These are phyloP conservation scores for Anoplius nigerrimus DNA, from an alignment of 2,888 invertebrate genomes.

Conservation along the genomic window DNA sequence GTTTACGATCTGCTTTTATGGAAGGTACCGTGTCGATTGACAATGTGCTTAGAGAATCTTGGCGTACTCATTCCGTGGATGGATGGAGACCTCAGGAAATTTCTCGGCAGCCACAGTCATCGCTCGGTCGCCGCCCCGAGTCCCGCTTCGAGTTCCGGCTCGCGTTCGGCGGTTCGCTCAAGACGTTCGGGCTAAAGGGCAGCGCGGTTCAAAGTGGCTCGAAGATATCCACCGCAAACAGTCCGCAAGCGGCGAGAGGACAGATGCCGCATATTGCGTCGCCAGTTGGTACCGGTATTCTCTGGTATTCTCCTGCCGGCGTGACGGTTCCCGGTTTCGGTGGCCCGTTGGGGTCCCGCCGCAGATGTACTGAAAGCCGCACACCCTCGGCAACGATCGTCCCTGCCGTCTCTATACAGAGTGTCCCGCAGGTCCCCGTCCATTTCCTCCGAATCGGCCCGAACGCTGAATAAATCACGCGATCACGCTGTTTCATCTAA, in stretches of 20 bases:
- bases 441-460: too few relatives aligned
- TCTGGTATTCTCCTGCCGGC: slow-evolving; percentile 29
- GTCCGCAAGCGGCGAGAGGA: slow-evolving; percentile 52
- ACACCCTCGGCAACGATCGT: slow-evolving; percentile 51
- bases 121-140: not conserved
- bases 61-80: too few relatives aligned
- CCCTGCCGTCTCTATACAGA: slow-evolving; percentile 30
- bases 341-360: slow-evolving; percentile 56
- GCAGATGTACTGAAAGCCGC: slow-evolving; percentile 59
- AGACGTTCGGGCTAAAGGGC: slow-evolving; percentile 39
- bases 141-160: not conserved
- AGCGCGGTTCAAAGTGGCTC: slow-evolving; percentile 31
- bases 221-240: slow-evolving; percentile 59
- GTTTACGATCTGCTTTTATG: too few relatives aligned
- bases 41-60: too few relatives aligned
- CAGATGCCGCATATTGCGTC: slow-evolving; percentile 57
- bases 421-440: too few relatives aligned
- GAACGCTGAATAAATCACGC: too few relatives aligned
- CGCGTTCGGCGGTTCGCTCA: slow-evolving; percentile 4
- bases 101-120: too few relatives aligned
- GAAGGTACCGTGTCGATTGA: too few relatives aligned
- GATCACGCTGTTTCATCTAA: too few relatives aligned
- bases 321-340: slow-evolving; percentile 23
- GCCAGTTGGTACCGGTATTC: slow-evolving; percentile 54
- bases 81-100: too few relatives aligned